Conservation (phyloP, 2,888 invertebrate species). For the Crepidodera aurea region DNA sequence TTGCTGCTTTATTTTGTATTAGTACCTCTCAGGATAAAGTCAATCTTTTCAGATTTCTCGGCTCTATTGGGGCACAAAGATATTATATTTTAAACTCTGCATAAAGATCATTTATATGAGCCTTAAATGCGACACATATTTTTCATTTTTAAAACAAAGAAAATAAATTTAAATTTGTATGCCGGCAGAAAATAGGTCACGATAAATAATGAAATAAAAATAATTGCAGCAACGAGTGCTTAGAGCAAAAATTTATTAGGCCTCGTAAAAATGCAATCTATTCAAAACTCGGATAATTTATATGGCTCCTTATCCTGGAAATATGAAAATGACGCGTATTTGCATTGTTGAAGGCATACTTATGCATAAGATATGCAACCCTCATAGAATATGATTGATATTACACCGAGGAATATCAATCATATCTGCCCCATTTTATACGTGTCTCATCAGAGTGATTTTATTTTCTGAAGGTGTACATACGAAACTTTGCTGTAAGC, state of each 20-base stretch:
- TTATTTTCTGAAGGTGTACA: slow-evolving; percentile 7
- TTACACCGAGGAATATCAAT: slow-evolving; percentile 28
- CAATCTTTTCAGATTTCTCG: no score
- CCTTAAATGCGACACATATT: neutral
- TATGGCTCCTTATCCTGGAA: slow-evolving; percentile 31
- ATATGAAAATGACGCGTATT: slow-evolving; percentile 36
- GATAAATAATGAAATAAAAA: neutral
- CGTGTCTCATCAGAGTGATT: slow-evolving; percentile 3
- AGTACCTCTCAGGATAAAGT: no score
- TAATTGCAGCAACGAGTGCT: slow-evolving; percentile 3
- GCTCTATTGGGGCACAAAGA: no score
- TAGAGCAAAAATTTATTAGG: slow-evolving; percentile 15
- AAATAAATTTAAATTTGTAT: neutral
- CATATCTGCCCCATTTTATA: slow-evolving; percentile 2
- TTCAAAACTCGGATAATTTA: slow-evolving; percentile 26
- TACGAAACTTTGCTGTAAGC: neutral
- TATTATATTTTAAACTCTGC: no score
- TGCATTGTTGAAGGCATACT: slow-evolving; percentile 32
- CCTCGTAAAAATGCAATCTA: slow-evolving; percentile 22
- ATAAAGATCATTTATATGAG: no score
- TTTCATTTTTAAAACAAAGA: neutral
- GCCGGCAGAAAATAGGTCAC: neutral
- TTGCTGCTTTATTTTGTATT: no score
- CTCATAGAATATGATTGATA: slow-evolving; percentile 33
- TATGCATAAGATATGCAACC: slow-evolving; percentile 28